These are phyloP conservation scores for Zaprionus lachaisei DNA, from an alignment of 1,140 invertebrate genomes.

Conservation along the genomic window DNA sequence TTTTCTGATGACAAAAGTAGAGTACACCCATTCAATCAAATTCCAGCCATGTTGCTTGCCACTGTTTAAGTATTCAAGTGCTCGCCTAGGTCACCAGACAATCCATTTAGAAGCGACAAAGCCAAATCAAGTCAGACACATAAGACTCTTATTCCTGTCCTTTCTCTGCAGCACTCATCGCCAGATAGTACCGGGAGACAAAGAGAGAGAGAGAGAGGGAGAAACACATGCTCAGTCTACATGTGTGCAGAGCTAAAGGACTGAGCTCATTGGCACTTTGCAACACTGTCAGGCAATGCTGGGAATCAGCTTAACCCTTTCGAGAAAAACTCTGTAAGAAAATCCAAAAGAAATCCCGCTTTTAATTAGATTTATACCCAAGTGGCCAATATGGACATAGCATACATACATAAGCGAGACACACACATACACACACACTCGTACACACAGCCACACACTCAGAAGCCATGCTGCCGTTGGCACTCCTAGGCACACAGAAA, in stretches of 20 bases:
- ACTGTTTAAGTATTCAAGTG: slow-evolving; percentile 4
- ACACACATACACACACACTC: neutral
- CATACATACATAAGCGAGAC: slow-evolving; percentile 13
- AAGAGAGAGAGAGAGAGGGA: neutral
- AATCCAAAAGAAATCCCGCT: slow-evolving; percentile 66
- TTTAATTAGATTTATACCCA: slow-evolving; percentile 80
- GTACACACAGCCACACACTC: neutral
- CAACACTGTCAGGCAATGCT: slow-evolving; percentile 17
- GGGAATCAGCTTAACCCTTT: slow-evolving; percentile 67
- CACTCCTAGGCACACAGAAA: slow-evolving; percentile 24
- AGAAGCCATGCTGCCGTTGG: slow-evolving; percentile 23
- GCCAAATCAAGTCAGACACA: slow-evolving; percentile 3
- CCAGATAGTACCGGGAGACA: neutral
- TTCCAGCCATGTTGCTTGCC: neutral
- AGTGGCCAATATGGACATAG: slow-evolving; percentile 61
- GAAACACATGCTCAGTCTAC: neutral
- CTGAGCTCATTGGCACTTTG: slow-evolving; percentile 31
- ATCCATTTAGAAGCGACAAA: slow-evolving; percentile 4
- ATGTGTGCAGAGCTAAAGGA: neutral
- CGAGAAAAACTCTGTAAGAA: slow-evolving; percentile 39
- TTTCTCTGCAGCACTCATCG: neutral
- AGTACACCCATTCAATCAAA: neutral
- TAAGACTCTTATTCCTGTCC: neutral
- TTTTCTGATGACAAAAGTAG: neutral
- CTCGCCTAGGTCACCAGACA: neutral